phyloP scores from a whole-genome alignment of 1,140 invertebrate species.

The Portunus trituberculatus region DNA sequence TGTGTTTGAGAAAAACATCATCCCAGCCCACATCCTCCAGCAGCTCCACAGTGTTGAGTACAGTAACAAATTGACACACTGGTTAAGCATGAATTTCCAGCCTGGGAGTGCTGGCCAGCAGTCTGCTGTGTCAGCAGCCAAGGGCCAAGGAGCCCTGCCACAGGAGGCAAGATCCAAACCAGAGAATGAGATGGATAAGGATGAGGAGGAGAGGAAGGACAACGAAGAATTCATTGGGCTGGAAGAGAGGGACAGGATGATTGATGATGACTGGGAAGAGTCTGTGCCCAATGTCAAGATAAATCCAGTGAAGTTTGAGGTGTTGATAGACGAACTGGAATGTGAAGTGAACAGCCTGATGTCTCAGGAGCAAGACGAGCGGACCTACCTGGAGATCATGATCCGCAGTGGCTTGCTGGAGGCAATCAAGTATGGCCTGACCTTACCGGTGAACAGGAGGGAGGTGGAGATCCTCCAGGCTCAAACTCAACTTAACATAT shows the following conservation, averaged over 20 bases:
- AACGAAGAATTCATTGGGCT: slow-evolving; percentile 61
- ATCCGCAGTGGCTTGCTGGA: not conserved
- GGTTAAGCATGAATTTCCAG: not conserved
- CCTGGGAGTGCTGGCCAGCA: not conserved
- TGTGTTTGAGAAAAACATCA: not conserved
- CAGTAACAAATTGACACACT: slow-evolving; percentile 8
- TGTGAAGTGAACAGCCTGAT: not conserved
- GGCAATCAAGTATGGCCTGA: slow-evolving; percentile 23
- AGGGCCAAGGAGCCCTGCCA: not conserved
- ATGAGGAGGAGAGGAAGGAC: slow-evolving; percentile 69
- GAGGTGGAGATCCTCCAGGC: not conserved
- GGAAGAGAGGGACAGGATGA: slow-evolving; percentile 56
- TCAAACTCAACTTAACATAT: slow-evolving; percentile 19
- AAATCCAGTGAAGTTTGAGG: slow-evolving; percentile 33
- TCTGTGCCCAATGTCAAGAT: too few species aligned
- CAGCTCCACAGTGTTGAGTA: not conserved
- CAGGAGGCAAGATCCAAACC: not conserved
- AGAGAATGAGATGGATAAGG: not conserved
- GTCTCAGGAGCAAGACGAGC: not conserved
- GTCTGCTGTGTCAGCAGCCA: not conserved
- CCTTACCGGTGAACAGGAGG: not conserved
- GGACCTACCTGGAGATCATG: not conserved
- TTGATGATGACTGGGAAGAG: slow-evolving; percentile 55
- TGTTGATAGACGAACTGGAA: not conserved
- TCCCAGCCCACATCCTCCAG: not conserved